Percentiles rank a stretch among this genome's conserved stretches.
Evolutionary conservation across 1,140 invertebrate genomes (phyloP).

Genomic region (Zaprionus lachaisei): DNA sequence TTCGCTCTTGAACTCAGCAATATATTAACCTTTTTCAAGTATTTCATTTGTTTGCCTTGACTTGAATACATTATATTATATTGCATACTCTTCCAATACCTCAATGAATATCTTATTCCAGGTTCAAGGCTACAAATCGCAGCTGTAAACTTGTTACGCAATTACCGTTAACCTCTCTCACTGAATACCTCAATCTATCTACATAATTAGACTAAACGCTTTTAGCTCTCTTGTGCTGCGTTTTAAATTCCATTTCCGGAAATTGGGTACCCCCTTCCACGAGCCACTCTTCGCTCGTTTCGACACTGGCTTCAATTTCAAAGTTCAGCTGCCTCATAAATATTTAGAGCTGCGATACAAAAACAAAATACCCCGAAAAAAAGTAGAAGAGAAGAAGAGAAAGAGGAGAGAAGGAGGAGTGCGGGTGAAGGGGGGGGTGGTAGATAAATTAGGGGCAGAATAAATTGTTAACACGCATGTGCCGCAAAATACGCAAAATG

Average conservation of each 20-base stretch:
- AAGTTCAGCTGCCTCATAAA: constrained; percentile 58
- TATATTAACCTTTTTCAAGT: not conserved
- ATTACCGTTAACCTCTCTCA: constrained; percentile 4
- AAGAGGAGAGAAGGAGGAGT: not conserved
- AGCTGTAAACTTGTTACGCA: not conserved
- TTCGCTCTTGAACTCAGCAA: not conserved
- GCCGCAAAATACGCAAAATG: constrained; percentile 65
- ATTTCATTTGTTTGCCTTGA: not conserved
- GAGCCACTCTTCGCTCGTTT: not conserved
- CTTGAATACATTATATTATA: not conserved
- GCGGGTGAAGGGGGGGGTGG: not conserved
- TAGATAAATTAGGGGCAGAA: constrained; percentile 34
- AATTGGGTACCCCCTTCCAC: constrained; percentile 8
- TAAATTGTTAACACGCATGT: constrained; percentile 77
- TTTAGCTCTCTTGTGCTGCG: not conserved
- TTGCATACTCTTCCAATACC: not conserved
- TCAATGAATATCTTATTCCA: not conserved
- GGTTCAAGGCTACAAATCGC: not conserved
- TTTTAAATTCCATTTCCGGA: constrained; percentile 16
- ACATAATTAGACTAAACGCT: constrained; percentile 9
- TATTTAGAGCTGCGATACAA: constrained; percentile 59
- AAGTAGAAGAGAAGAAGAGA: constrained; percentile 30
- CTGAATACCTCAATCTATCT: not conserved
- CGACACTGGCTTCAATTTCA: constrained; percentile 15
- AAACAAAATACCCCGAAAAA: constrained; percentile 45